Evolutionary conservation across 2,888 invertebrate genomes (phyloP), one percentile per base, ranked within the genome.

Genomic region (Caenorhabditis doughertyi): DNA sequence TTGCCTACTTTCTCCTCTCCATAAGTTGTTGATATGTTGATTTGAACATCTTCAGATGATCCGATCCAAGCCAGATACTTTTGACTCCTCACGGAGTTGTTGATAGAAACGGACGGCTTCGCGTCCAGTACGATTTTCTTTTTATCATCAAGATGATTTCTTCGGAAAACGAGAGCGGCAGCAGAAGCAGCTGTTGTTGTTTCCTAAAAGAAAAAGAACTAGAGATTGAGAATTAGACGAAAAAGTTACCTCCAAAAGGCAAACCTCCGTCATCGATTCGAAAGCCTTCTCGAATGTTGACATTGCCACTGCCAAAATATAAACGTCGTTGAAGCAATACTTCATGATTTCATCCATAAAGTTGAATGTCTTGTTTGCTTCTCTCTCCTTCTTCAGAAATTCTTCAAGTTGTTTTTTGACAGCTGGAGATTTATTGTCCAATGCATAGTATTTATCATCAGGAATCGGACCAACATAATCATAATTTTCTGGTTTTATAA

Each of bases 311-410:
- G 65, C 51, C 51, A 65, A 23, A 3, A 65, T 51, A 16, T 35
- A 51, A 11, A 65, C 65, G 21, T 65, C 65, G 13, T 65, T 65
- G 25, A 29, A 65, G 25, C 65, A 65, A 32, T 65, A 65, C 2
- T 39, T 23, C 3, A 51, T 21, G 11, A 65, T 1, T 16, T 65
- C 65, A 0, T 32, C 5, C 13, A 23, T 9, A 21, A 65, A 65
- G 25, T 65, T 65, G 35, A 65, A 65, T 4, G 16, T 27, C 47
- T 8, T 62, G 1, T 18, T 29, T 16, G 3, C 25, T 13, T 27
- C 25, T 62, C 62, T 23, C 13, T 64, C 32, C 5, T 16, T 11
- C 5, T 21, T 11, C n/a, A 64, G 25, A n/a, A 32, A 49, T 18
- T 27, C 29, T 8, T 9, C n/a, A 11, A 64, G 13, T 4, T 64